Conservation (phyloP, 2,888 invertebrate species). For the Tricholauxania praeusta region DNA sequence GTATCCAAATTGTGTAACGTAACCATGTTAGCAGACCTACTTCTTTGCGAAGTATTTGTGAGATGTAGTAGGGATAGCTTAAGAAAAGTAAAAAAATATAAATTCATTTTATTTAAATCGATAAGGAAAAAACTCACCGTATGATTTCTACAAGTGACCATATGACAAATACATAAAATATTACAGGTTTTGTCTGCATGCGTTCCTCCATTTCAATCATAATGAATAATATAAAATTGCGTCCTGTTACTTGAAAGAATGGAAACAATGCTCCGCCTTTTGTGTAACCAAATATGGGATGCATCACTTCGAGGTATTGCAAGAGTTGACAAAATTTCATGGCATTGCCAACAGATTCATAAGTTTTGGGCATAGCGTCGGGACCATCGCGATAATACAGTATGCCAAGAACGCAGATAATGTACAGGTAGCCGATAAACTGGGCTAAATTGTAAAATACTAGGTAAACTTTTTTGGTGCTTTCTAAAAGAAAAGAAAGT, state of each 20-base stretch:
- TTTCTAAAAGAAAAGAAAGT: constrained; percentile 71
- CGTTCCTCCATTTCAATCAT: constrained; percentile 88
- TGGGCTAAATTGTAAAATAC: constrained; percentile 91
- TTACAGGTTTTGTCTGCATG: constrained; percentile 88
- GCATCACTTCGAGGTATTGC: constrained; percentile 89
- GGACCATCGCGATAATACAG: constrained; percentile 81
- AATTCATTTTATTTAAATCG: neutral
- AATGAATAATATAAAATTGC: constrained; percentile 82
- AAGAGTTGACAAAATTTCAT: constrained; percentile 85
- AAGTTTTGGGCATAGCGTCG: constrained; percentile 78
- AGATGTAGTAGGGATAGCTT: constrained; percentile 94
- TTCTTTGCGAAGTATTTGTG: constrained; percentile 81
- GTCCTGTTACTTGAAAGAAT: constrained; percentile 83
- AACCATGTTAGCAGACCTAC: constrained; percentile 88
- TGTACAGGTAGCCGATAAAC: constrained; percentile 86
- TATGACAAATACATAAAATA: constrained; percentile 87
- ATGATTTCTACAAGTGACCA: constrained; percentile 88
- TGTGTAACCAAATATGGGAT: constrained; percentile 90
- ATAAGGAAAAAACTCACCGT: constrained; percentile 71
- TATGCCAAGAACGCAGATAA: constrained; percentile 79
- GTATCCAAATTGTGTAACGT: constrained; percentile 93
- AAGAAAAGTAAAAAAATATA: constrained; percentile 49
- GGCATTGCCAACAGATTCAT: constrained; percentile 79
- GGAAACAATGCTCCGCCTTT: constrained; percentile 81
- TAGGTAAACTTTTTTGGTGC: constrained; percentile 85